These are phyloP conservation scores for Rhabdornis inornatus DNA, from an alignment of 2,113 vertebrate species.

Conservation along the genomic window DNA sequence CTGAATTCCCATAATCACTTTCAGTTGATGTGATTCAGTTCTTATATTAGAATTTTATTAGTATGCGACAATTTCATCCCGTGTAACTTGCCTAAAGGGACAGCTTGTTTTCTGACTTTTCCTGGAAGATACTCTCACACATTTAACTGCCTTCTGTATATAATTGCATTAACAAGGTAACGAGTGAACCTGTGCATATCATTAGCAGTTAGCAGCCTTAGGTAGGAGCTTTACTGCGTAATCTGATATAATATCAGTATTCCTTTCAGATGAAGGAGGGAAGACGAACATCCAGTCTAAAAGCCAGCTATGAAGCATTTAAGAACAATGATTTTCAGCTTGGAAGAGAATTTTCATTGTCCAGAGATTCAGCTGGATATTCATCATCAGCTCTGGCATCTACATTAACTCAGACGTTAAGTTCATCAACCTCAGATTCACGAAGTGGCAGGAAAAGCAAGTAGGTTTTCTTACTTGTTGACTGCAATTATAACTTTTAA, in stretches of 20 bases:
- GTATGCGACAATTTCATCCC: neutral
- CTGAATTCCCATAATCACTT: neutral
- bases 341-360: constrained; percentile 87
- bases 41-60: neutral
- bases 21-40: neutral
- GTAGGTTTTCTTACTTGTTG: constrained; percentile 71
- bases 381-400: constrained; percentile 93
- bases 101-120: neutral
- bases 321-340: constrained; percentile 98
- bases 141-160: neutral
- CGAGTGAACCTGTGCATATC: neutral
- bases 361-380: constrained; percentile 84
- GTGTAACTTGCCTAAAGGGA: neutral
- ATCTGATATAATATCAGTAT: neutral
- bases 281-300: constrained; percentile 92
- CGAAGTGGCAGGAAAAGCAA: constrained; percentile 94
- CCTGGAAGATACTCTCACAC: neutral
- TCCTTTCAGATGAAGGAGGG: constrained; percentile 95
- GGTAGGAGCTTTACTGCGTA: neutral
- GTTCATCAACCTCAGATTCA: constrained; percentile 84
- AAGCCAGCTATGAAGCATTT: constrained; percentile 98
- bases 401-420: constrained; percentile 91
- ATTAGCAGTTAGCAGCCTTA: neutral
- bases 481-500: neutral
- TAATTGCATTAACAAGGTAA: neutral